These are phyloP conservation scores for Sus cebifrons DNA, from an alignment of 2,797 vertebrate genomes.

Conservation along the genomic window DNA sequence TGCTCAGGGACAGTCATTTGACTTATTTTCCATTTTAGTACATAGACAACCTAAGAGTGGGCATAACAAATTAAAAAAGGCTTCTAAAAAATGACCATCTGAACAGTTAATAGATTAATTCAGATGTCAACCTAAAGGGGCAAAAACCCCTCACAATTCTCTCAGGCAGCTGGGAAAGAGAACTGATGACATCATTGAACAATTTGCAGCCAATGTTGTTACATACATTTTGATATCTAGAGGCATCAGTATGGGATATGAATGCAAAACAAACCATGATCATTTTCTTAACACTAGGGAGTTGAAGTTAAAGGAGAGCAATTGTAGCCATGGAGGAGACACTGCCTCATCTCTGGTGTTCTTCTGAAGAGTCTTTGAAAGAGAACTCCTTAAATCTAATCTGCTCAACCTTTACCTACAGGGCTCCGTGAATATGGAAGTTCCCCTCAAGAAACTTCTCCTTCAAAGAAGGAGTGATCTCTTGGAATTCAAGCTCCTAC, in stretches of 20 bases:
- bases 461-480: slow-evolving; percentile 9
- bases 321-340: not conserved
- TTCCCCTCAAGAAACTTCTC: slow-evolving; percentile 8
- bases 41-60: not conserved
- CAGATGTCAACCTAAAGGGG: not conserved
- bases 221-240: not conserved
- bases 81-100: not conserved
- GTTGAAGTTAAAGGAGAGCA: not conserved
- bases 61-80: not conserved
- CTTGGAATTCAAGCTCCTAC: not conserved
- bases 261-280: not conserved
- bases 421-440: not conserved
- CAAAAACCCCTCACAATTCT: not conserved
- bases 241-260: not conserved
- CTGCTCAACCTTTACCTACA: not conserved
- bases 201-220: not conserved
- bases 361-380: slow-evolving; percentile 44
- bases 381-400: not conserved
- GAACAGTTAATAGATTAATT: not conserved
- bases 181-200: not conserved
- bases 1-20: not conserved
- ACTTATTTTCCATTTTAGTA: not conserved
- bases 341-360: not conserved
- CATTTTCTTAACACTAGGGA: not conserved
- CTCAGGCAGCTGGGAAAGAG: not conserved